Conservation (phyloP, 2,797 vertebrate genomes). For the Smutsia gigantea region DNA sequence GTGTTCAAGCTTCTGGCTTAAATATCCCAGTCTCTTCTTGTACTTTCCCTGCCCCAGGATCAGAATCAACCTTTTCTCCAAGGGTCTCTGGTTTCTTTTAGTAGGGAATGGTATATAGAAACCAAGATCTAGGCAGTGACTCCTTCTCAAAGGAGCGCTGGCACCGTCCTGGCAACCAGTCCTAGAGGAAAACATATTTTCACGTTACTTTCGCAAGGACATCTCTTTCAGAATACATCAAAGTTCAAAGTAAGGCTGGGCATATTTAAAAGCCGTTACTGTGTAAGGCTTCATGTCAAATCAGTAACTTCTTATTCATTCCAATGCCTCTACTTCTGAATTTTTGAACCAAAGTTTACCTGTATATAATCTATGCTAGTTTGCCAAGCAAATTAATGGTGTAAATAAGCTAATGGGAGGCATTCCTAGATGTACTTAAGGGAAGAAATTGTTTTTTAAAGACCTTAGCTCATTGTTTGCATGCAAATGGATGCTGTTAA, state of each 20-base stretch:
- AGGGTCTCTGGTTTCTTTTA: background rate
- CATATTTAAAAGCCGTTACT: background rate
- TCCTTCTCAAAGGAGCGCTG: background rate
- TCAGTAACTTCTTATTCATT: conserved; percentile 41
- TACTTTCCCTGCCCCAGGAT: background rate
- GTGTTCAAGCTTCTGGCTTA: background rate
- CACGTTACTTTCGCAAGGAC: background rate
- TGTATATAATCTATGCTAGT: conserved; percentile 30
- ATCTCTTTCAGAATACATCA: background rate
- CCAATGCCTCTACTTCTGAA: background rate
- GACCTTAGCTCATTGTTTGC: conserved; percentile 64
- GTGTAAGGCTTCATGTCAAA: background rate
- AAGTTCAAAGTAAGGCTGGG: conserved; percentile 13
- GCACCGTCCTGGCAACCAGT: background rate
- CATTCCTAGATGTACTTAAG: conserved; percentile 65
- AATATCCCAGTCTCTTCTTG: background rate
- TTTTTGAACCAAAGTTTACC: conserved; percentile 32
- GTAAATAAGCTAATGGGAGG: conserved; percentile 63
- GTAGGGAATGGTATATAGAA: background rate
- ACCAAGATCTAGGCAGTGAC: background rate
- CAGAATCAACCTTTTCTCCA: background rate
- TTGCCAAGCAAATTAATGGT: conserved; percentile 65
- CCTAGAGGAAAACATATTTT: background rate
- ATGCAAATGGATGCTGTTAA: conserved; percentile 70
- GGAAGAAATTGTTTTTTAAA: conserved; percentile 67